Conservation (phyloP, 2,888 invertebrate species). For the Cosmorhoe ocellata region DNA sequence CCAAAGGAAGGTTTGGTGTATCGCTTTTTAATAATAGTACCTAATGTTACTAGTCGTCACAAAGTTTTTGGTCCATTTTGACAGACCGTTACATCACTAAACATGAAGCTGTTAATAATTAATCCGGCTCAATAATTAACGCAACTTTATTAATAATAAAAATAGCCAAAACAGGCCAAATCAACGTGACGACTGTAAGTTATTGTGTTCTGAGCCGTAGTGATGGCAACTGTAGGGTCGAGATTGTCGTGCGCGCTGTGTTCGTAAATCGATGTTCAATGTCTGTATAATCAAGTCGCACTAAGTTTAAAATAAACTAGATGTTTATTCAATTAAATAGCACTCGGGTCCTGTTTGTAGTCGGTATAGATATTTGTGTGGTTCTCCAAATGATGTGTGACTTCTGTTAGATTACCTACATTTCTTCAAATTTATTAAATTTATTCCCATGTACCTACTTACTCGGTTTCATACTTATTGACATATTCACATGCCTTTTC, state of each 20-base stretch:
- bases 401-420: no score
- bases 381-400: constrained; percentile 30
- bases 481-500: no score
- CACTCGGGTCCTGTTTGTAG: constrained; percentile 57
- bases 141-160: no score
- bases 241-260: constrained; percentile 61
- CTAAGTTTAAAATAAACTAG: constrained; percentile 45
- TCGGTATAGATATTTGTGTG: constrained; percentile 31
- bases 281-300: constrained; percentile 45
- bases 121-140: no score
- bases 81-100: no score
- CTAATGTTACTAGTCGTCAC: constrained; percentile 2
- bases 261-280: constrained; percentile 50
- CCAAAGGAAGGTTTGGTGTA: neutral
- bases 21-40: constrained; percentile 23
- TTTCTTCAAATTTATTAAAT: neutral
- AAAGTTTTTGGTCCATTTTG: constrained; percentile 5
- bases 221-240: constrained; percentile 35
- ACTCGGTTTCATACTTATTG: no score
- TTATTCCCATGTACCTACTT: neutral
- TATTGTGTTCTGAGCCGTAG: neutral
- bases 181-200: constrained; percentile 1
- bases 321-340: constrained; percentile 48
- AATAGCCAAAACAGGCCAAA: constrained; percentile 7
- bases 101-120: no score